Evolutionary conservation across 1,140 invertebrate species (phyloP), one percentile per base, ranked within the genome.

Genomic region (Sitophilus oryzae): DNA sequence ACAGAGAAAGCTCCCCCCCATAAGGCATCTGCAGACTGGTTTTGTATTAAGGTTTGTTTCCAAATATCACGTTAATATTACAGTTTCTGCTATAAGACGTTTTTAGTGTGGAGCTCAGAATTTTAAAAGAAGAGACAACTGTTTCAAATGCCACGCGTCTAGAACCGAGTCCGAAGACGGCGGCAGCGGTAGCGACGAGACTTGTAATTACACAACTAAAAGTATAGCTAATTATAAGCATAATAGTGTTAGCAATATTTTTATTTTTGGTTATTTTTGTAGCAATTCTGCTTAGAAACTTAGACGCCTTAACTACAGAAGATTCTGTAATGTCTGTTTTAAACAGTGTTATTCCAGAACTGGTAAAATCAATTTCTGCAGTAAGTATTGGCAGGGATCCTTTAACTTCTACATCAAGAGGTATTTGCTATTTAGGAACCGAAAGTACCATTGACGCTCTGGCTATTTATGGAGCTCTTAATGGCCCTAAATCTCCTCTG

Each of bases 21-120:
- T 60, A 81, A 80, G 59, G 76, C 78, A 42, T 74, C 72, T 0
- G 78, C 82, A 25, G 82, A 84, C 65, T 84, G 82, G 82, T 80
- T 82, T 66, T 84, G 82, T 60, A 78, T 80, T 40, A 84, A 83
- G 73, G 82, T 82, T 60, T n/a, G n/a, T n/a, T n/a, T n/a, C n/a
- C n/a, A n/a, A n/a, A n/a, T n/a, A n/a, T n/a, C n/a, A n/a, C n/a
- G n/a, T n/a, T n/a, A n/a, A n/a, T n/a, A n/a, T n/a, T n/a, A n/a
- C n/a, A n/a, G n/a, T n/a, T n/a, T n/a, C n/a, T n/a, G n/a, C n/a
- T n/a, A n/a, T n/a, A n/a, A n/a, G n/a, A n/a, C n/a, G n/a, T n/a
- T n/a, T n/a, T n/a, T n/a, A 94, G 88, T 96, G 93, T 78, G 87
- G 88, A 51, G 87, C 86, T 37, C 89, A 92, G 67, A 96, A 96